phyloP scores from a whole-genome alignment of 1,140 invertebrate genomes.

The Homarus americanus region DNA sequence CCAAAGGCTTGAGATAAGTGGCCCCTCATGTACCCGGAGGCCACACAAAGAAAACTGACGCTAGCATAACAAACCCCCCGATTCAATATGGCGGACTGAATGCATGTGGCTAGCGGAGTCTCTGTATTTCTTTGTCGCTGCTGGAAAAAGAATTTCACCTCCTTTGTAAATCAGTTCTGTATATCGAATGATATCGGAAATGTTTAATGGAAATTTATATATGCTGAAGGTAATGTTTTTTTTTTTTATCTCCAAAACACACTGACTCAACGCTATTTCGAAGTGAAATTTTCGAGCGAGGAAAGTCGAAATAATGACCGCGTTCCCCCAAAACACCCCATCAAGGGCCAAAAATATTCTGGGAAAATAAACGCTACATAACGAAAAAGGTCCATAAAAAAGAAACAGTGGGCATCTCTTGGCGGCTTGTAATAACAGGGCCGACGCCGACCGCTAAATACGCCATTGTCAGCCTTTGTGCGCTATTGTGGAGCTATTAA shows the following conservation, averaged over 20 bases:
- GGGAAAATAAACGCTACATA: no score
- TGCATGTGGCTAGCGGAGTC: constrained; percentile 54
- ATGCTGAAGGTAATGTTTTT: no score
- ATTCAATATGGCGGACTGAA: constrained; percentile 69
- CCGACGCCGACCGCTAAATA: constrained; percentile 63
- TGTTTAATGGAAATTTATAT: background rate
- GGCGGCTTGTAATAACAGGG: constrained; percentile 57
- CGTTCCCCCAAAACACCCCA: no score
- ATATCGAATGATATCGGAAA: background rate
- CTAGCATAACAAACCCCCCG: constrained; percentile 69
- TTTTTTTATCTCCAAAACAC: no score
- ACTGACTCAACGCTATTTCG: no score
- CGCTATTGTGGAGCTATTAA: constrained; percentile 64
- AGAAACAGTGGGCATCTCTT: constrained; percentile 1
- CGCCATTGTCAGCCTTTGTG: constrained; percentile 62
- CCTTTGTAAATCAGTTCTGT: constrained; percentile 17
- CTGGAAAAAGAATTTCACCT: constrained; percentile 4
- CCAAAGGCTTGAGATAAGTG: constrained; percentile 69
- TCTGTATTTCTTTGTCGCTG: constrained; percentile 61
- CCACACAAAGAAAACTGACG: constrained; percentile 68
- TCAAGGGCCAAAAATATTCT: no score
- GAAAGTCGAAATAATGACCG: no score
- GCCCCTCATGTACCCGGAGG: constrained; percentile 68
- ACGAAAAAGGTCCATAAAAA: no score
- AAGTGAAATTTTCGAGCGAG: no score